Evolutionary conservation across 2,888 invertebrate species (phyloP), one percentile per base, ranked within the genome.

Genomic region (Cephus rjabovi): DNA sequence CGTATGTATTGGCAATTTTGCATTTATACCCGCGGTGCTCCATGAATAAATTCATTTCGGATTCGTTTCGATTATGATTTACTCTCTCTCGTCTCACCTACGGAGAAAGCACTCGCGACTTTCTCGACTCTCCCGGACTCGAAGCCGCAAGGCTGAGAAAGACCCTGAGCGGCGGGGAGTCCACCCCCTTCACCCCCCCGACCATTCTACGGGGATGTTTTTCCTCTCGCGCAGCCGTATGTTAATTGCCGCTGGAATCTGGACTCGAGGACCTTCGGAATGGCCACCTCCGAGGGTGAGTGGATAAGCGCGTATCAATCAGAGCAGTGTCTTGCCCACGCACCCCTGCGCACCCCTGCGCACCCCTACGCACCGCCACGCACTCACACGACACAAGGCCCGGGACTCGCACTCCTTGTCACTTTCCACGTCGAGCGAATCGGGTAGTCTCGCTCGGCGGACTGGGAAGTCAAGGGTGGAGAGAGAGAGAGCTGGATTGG

Each of bases 1-100:
- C 90, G 91, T 91, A 91, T 91, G 91, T 91, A 91, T 91, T 91
- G 91, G 89, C 91, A 91, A 91, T 91, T 91, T 91, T 91, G 91
- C 91, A 91, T 91, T 91, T 91, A 90, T 88, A 89, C 89, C 84
- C 88, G 84, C 80, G 80, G 76, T 79, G 75, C 86, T 87, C 89
- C 89, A 91, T 91, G 91, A 91, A 91, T 91, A 91, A 91, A 91
- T 91, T 91, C 90, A 90, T 90, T 88, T 89, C 87, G 84, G 83
- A 86, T 88, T 88, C 87, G 85, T 87, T 87, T 89, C 88, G 86
- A 88, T 87, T 85, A 86, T 86, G 78, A 56, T 56, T 56, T 56
- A 56, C 56, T 56, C 56, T 56, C 56, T 56, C 56, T 56, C 23
- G 56, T 56, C 23, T 56, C 56, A 56, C 56, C 56, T 23, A 56